Conservation (phyloP, 1,140 invertebrate genomes). For the Ganaspis sp. region DNA sequence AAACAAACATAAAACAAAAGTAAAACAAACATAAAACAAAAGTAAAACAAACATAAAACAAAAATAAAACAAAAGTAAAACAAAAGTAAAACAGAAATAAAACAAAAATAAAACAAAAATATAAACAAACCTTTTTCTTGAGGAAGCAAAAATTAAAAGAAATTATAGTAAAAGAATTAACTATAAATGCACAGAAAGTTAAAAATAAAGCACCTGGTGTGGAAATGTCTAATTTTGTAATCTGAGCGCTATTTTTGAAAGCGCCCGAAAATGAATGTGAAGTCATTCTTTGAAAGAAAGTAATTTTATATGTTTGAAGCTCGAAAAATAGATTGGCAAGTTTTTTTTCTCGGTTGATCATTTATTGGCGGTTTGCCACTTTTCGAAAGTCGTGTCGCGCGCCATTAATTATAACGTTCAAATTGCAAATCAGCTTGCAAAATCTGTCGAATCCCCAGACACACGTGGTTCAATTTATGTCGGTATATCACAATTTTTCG, state of each 20-base stretch:
- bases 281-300: background rate
- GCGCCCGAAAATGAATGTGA: too few relatives aligned
- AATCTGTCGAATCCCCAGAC: slow-evolving; percentile 60
- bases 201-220: too few relatives aligned
- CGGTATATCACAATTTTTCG: background rate
- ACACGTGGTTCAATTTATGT: slow-evolving; percentile 27
- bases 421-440: slow-evolving; percentile 61
- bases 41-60: too few relatives aligned
- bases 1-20: too few relatives aligned
- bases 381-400: slow-evolving; percentile 33
- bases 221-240: background rate
- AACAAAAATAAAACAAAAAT: too few relatives aligned
- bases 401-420: slow-evolving; percentile 64
- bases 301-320: background rate
- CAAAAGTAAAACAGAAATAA: too few relatives aligned
- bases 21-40: too few relatives aligned
- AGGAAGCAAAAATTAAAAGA: too few relatives aligned
- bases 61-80: too few relatives aligned
- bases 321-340: background rate
- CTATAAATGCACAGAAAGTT: too few relatives aligned
- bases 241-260: background rate
- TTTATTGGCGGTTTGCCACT: background rate
- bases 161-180: too few relatives aligned
- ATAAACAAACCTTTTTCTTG: too few relatives aligned
- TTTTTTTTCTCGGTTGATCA: slow-evolving; percentile 27